Percentiles rank a stretch among this genome's conserved stretches.
Conservation (phyloP, 2,888 invertebrate genomes). For the Callimorpha dominula region DNA sequence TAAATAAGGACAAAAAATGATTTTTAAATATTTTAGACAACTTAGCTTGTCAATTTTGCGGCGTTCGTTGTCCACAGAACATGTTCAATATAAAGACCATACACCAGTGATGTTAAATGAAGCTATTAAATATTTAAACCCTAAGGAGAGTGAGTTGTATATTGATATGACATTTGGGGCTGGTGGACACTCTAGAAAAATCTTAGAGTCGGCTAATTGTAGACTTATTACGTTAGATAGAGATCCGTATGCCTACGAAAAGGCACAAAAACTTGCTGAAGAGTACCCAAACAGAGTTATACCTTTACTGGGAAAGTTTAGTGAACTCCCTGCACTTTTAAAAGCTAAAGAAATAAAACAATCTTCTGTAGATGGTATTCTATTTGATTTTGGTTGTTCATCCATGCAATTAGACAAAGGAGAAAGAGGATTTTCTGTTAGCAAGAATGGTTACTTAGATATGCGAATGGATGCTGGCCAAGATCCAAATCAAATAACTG, state of each 20-base stretch:
- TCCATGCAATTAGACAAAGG: conserved; percentile 97
- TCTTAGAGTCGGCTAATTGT: conserved; percentile 89
- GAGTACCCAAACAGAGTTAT: conserved; percentile 90
- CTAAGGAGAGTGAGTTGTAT: conserved; percentile 88
- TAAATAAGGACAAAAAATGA: conserved; percentile 74
- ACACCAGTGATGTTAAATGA: conserved; percentile 92
- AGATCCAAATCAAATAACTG: conserved; percentile 91
- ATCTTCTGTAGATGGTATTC: conserved; percentile 92
- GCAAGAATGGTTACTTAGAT: conserved; percentile 95
- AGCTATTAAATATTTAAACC: conserved; percentile 89
- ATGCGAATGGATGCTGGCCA: conserved; percentile 97
- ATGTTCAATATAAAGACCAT: conserved; percentile 83
- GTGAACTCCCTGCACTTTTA: conserved; percentile 92
- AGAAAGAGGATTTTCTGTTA: conserved; percentile 94
- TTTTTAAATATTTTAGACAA: conserved; percentile 52
- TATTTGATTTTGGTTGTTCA: conserved; percentile 98
- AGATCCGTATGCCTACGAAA: conserved; percentile 92
- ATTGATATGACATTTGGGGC: conserved; percentile 99
- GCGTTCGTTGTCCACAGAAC: conserved; percentile 61
- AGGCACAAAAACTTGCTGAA: conserved; percentile 88
- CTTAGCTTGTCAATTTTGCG: conserved; percentile 42
- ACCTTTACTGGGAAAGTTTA: conserved; percentile 95
- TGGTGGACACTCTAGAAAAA: conserved; percentile 94
- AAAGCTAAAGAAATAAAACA: conserved; percentile 85
- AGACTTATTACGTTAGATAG: conserved; percentile 94